Evolutionary conservation across 2,888 invertebrate genomes (phyloP).

Genomic region (Sicus ferrugineus): DNA sequence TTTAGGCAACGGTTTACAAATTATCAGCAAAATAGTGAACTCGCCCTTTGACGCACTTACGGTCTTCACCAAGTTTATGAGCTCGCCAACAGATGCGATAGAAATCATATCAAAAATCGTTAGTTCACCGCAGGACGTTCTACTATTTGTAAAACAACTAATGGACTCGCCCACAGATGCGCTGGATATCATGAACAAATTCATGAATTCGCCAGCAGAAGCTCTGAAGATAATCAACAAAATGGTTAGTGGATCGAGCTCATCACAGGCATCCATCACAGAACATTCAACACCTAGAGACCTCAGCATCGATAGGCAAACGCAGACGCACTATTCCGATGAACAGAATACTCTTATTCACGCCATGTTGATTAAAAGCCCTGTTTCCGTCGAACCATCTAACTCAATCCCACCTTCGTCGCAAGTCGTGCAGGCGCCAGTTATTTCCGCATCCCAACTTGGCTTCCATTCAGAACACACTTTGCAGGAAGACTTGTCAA

Average conservation of each 20-base stretch:
- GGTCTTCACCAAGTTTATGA: conserved; percentile 65
- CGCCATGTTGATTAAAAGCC: conserved; percentile 49
- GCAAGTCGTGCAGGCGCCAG: conserved; percentile 21
- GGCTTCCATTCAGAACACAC: conserved; percentile 48
- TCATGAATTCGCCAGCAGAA: conserved; percentile 64
- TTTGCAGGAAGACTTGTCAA: conserved; percentile 45
- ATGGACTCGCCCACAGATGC: conserved; percentile 65
- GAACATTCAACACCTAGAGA: conserved; percentile 12
- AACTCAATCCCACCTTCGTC: conserved; percentile 10
- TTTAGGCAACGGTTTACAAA: conserved; percentile 62
- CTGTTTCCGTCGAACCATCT: conserved; percentile 37
- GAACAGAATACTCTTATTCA: conserved; percentile 51
- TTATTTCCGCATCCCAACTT: conserved; percentile 33
- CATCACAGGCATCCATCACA: not conserved
- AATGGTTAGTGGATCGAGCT: conserved; percentile 56
- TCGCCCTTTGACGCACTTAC: conserved; percentile 64
- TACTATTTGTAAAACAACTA: conserved; percentile 62
- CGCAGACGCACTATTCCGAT: conserved; percentile 13
- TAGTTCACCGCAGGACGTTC: conserved; percentile 63
- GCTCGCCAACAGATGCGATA: conserved; percentile 64
- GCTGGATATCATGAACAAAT: conserved; percentile 64
- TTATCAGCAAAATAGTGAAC: conserved; percentile 65
- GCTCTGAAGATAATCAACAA: conserved; percentile 62
- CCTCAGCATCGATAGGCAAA: not conserved
- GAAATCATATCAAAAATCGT: conserved; percentile 64